A percentile compares a stretch with the other conserved stretches of the same genome.
phyloP scores from a whole-genome alignment of 1,140 invertebrate genomes.

The Drosophila chauvacae region DNA sequence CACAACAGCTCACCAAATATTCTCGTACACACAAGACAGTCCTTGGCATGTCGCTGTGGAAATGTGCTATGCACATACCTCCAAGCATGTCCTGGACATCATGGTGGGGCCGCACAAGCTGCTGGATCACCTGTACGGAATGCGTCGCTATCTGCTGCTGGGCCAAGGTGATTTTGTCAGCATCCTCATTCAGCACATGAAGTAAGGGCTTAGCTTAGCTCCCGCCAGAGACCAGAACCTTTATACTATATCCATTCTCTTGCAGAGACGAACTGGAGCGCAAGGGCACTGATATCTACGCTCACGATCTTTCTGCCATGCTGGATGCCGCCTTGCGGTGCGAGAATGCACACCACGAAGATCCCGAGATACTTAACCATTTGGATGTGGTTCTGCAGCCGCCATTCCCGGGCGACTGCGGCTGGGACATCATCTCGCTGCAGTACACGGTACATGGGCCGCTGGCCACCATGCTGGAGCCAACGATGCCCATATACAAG shows the following conservation, averaged over 20 bases:
- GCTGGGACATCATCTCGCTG: slow-evolving; percentile 98
- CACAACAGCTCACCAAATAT: slow-evolving; percentile 61
- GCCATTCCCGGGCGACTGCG: slow-evolving; percentile 91
- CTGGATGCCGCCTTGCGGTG: slow-evolving; percentile 95
- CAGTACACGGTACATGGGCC: slow-evolving; percentile 97
- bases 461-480: slow-evolving; percentile 95
- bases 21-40: slow-evolving; percentile 86
- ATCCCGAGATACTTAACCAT: slow-evolving; percentile 94
- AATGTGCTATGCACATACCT: slow-evolving; percentile 93
- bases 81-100: slow-evolving; percentile 93
- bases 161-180: slow-evolving; percentile 98
- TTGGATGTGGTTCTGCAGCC: slow-evolving; percentile 94
- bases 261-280: slow-evolving; percentile 94
- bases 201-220: slow-evolving; percentile 87
- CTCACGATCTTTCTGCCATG: slow-evolving; percentile 94
- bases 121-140: slow-evolving; percentile 95
- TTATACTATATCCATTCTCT: slow-evolving; percentile 1
- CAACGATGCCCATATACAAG: slow-evolving; percentile 93
- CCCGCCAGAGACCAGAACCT: no score
- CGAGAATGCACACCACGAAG: slow-evolving; percentile 98
- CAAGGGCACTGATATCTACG: slow-evolving; percentile 93
- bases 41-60: slow-evolving; percentile 92
- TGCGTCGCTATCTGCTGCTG: slow-evolving; percentile 95
- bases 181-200: slow-evolving; percentile 95
- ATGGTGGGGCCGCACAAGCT: slow-evolving; percentile 95